Evolutionary conservation across 2,797 vertebrate species (phyloP), one percentile per base, ranked within the genome.

Genomic region (Pteropus rufus): DNA sequence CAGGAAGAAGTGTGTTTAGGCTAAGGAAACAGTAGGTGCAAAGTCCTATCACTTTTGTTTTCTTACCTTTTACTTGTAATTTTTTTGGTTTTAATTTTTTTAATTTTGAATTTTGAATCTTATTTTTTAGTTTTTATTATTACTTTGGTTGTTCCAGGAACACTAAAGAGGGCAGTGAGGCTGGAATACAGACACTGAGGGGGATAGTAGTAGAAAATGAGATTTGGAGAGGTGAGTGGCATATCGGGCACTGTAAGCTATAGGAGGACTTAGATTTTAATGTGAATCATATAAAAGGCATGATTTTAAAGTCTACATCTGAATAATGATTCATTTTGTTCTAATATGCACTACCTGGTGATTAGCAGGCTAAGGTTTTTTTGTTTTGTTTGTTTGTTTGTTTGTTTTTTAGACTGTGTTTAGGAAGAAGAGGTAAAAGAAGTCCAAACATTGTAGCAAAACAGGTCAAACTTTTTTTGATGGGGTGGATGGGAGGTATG

Each of bases 191-290:
- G 16, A 77, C 44, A 26, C 18, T 60, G 56, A 60, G 44, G 44
- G 54, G 2, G 10, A 19, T 4, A 29, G 15, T 4, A 11, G 9
- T n/a, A 11, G 56, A 23, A 65, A 56, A 39, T 70, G 41, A 88
- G n/a, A 70, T 46, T 46, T 18, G 39, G 44, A 83, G 26, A 26
- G 15, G 11, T 14, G 34, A 52, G 21, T 9, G 1, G 9, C 31
- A 7, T 16, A 4, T 67, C 0, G 0, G n/a, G 39, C 31, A 21
- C 41, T 39, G 0, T 34, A 54, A 16, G 24, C 58, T 89, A 0
- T 2, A 5, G 29, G 19, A 65, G 15, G 44, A 70, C 31, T 85
- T 41, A 54, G 24, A 44, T 83, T 72, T 90, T 76, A 70, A 77
- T 62, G 7, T 39, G 75, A 75, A 10, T 36, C 19, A 62, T n/a